Conservation (phyloP, 2,113 vertebrate genomes). For the Peromyscus californicus region DNA sequence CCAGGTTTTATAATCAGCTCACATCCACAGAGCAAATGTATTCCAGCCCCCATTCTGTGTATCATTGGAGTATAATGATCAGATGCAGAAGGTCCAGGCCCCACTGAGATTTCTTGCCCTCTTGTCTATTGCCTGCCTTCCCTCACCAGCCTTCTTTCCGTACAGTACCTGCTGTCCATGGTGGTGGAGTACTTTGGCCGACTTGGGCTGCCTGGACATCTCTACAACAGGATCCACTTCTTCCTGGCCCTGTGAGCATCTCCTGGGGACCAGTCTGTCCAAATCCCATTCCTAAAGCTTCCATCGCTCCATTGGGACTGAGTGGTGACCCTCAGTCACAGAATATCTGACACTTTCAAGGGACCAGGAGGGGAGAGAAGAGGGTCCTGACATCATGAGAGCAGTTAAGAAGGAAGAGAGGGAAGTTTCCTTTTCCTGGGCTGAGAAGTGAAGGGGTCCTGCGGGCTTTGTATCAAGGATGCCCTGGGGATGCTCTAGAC, state of each 20-base stretch:
- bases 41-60: neutral
- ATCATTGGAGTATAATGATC: rapidly evolving
- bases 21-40: neutral
- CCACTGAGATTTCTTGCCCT: too few species aligned
- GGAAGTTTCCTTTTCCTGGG: neutral
- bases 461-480: neutral
- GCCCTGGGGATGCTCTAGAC: too few species aligned
- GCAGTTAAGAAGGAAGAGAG: neutral
- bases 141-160: neutral
- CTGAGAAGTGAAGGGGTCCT: neutral
- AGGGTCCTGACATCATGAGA: neutral
- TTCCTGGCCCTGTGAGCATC: slow-evolving; percentile 73
- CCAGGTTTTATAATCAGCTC: rapidly evolving
- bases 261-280: neutral
- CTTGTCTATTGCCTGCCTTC: neutral
- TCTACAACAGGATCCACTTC: slow-evolving; percentile 77
- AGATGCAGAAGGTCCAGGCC: neutral
- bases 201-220: slow-evolving; percentile 55
- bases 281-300: too few species aligned
- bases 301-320: neutral
- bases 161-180: slow-evolving; percentile 74
- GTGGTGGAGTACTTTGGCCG: slow-evolving; percentile 74
- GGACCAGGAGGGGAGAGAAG: neutral
- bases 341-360: neutral
- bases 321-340: neutral